phyloP scores from a whole-genome alignment of 1,140 invertebrate genomes.

The Dolichoris vasculosae region DNA sequence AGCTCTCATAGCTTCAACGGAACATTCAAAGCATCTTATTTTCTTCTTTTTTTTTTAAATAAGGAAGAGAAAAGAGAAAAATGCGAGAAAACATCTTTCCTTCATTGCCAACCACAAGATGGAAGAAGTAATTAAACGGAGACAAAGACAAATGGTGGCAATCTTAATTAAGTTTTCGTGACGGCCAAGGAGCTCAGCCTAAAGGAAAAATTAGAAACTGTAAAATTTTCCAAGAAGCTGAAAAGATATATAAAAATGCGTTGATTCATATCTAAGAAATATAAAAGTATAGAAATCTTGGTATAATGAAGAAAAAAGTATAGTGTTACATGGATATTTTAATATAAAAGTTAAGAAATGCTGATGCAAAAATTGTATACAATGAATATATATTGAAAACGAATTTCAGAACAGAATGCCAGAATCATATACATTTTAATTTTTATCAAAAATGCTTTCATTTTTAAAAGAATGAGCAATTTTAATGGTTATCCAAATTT shows the following conservation, averaged over 20 bases:
- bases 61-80: background rate
- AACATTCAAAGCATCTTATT: constrained; percentile 48
- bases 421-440: too few species aligned
- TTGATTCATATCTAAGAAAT: background rate
- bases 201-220: constrained; percentile 49
- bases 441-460: too few species aligned
- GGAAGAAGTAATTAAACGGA: constrained; percentile 50
- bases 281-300: background rate
- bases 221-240: constrained; percentile 29
- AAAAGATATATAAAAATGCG: constrained; percentile 4
- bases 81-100: constrained; percentile 38
- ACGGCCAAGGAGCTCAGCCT: constrained; percentile 43
- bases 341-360: too few species aligned
- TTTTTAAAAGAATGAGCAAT: background rate
- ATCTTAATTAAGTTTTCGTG: constrained; percentile 55
- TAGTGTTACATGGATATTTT: background rate
- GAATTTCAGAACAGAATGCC: too few species aligned
- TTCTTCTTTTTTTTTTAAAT: constrained; percentile 13
- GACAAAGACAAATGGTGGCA: constrained; percentile 49
- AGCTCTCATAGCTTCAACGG: constrained; percentile 20
- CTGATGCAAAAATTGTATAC: background rate
- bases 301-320: background rate
- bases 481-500: too few species aligned
- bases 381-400: too few species aligned
- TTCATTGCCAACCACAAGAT: constrained; percentile 20